A percentile compares a stretch with the other conserved stretches of the same genome.
Evolutionary conservation across 2,888 invertebrate species (phyloP).

Genomic region (Apamea epomidion): DNA sequence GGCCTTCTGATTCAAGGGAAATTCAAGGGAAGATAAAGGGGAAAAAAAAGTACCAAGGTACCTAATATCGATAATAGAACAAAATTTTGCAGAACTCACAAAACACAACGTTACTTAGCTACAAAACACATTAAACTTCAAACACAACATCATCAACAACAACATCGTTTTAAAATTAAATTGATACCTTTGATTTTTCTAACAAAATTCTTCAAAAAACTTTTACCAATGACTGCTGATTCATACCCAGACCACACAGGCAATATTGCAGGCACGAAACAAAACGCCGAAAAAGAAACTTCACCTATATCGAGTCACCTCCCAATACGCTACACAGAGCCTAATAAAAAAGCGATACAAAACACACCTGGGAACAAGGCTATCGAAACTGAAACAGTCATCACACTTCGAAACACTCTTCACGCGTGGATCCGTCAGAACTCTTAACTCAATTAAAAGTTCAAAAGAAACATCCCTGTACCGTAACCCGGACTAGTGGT

Average conservation of each 20-base stretch:
- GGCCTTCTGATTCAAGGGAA: too few species aligned
- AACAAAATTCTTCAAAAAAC: neutral
- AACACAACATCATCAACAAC: too few species aligned
- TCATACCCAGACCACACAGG: neutral
- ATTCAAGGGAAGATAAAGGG: too few species aligned
- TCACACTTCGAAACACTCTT: conserved; percentile 50
- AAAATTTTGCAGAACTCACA: neutral
- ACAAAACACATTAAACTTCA: neutral
- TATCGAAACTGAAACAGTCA: conserved; percentile 48
- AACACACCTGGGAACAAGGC: conserved; percentile 37
- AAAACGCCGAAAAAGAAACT: conserved; percentile 1
- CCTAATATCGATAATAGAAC: too few species aligned
- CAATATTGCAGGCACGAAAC: neutral
- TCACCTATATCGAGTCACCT: neutral
- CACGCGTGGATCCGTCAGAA: conserved; percentile 47
- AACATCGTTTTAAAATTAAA: neutral
- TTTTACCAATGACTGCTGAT: neutral
- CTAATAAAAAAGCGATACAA: conserved; percentile 44
- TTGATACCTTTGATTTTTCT: neutral
- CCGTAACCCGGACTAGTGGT: conserved; percentile 32
- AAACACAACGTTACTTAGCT: neutral
- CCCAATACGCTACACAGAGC: neutral
- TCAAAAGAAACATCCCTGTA: conserved; percentile 52
- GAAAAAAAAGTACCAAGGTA: too few species aligned
- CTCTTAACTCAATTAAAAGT: conserved; percentile 68